Percentiles rank a stretch among this genome's conserved stretches.
phyloP scores from a whole-genome alignment of 1,140 invertebrate genomes.

The Druon quercuslanigerum region DNA sequence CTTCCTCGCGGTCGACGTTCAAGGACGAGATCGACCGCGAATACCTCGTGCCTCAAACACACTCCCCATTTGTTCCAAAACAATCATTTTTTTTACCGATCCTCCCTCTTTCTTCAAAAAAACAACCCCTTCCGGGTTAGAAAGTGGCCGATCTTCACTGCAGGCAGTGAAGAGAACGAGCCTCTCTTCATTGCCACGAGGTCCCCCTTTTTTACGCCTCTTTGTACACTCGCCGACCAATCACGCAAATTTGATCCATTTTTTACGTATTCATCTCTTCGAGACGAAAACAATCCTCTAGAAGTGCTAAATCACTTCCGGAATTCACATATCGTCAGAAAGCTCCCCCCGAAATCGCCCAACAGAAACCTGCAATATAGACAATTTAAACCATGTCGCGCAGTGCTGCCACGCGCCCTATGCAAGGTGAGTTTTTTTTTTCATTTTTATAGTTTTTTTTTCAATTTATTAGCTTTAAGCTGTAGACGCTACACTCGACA shows the following conservation, averaged over 20 bases:
- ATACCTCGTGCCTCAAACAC: conserved; percentile 31
- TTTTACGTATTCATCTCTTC: conserved; percentile 45
- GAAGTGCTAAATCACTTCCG: conserved; percentile 19
- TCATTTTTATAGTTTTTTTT: too few relatives aligned
- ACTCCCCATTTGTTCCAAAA: conserved; percentile 41
- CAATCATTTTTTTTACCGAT: conserved; percentile 11
- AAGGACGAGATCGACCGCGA: conserved; percentile 33
- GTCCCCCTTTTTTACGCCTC: conserved; percentile 46
- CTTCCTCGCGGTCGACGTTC: conserved; percentile 19
- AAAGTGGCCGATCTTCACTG: conserved; percentile 1
- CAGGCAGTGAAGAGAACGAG: conserved; percentile 7
- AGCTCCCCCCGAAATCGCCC: conserved; percentile 55
- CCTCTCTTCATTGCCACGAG: not conserved
- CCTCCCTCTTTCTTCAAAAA: not conserved
- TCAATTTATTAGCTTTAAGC: too few relatives aligned
- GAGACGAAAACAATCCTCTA: conserved; percentile 35
- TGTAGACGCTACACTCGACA: too few relatives aligned
- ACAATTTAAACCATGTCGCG: conserved; percentile 57
- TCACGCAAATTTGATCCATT: conserved; percentile 50
- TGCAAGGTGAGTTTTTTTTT: conserved; percentile 55
- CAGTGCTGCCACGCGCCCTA: conserved; percentile 59
- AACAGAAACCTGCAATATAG: conserved; percentile 40
- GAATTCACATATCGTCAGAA: conserved; percentile 22
- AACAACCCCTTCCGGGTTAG: not conserved
- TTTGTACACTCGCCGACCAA: conserved; percentile 44